A percentile compares a stretch with the other conserved stretches of the same genome.
Conservation (phyloP, 2,888 invertebrate genomes). For the Mechanitis messenoides region DNA sequence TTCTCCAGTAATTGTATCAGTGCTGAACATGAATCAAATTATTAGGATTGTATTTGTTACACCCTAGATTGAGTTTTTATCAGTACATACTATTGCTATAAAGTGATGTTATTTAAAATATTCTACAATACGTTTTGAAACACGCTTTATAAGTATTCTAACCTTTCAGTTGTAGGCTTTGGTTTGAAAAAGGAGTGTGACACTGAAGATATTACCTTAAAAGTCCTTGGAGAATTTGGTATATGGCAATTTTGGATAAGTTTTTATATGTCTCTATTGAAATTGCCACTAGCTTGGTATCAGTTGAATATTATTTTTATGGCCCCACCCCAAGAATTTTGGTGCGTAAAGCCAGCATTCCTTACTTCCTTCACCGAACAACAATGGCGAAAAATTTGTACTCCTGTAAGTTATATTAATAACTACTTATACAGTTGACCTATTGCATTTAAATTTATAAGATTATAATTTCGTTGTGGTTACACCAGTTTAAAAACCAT, state of each 20-base stretch:
- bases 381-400: constrained; percentile 64
- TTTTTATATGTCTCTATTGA: constrained; percentile 73
- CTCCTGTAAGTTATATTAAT: constrained; percentile 47
- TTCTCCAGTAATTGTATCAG: too few relatives aligned
- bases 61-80: too few relatives aligned
- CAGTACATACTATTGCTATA: too few relatives aligned
- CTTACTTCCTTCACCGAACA: constrained; percentile 44
- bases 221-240: constrained; percentile 76
- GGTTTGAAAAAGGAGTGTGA: constrained; percentile 15
- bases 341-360: constrained; percentile 66
- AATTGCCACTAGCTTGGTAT: constrained; percentile 78
- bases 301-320: constrained; percentile 79
- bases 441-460: not conserved
- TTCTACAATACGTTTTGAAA: too few relatives aligned
- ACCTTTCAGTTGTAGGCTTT: too few relatives aligned
- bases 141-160: too few relatives aligned
- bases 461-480: too few relatives aligned
- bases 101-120: too few relatives aligned
- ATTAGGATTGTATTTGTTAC: too few relatives aligned
- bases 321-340: constrained; percentile 77
- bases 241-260: constrained; percentile 76
- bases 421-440: not conserved
- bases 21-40: too few relatives aligned
- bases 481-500: too few relatives aligned
- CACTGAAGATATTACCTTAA: constrained; percentile 40